Base-by-base conservation (phyloP, 2,888 invertebrate species). In the Cephus rjabovi region DNA sequence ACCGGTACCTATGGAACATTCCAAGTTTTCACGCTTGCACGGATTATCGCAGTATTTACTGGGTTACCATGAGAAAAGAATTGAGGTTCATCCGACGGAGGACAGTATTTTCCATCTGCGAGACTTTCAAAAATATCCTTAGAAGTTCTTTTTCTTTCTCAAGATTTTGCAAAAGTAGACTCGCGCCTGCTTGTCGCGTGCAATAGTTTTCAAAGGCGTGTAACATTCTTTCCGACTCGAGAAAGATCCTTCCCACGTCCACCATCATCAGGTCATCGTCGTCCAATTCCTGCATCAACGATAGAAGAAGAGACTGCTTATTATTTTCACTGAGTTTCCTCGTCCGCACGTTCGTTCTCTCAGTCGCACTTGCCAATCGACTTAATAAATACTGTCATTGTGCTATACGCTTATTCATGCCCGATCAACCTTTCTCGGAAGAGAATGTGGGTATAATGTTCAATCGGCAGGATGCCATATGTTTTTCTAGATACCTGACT, bases 151-250 rank as follows among this genome's bases (percentile, higher is more conserved):
- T 98, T 90, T 98, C 98, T 92, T 98, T 97, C 93, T 98, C 98
- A 79, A 98, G 93, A 90, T 97, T 97, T 81, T 98, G 97, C 83
- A 98, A 92, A 70, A 98, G 93, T 77, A 98, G 93, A 82, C 97
- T 97, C 68, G 98, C 98, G 75, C 96, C 95, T 76, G 97, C 98
- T 94, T 98, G 98, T 84, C 98, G 95, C 68, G 98, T 96, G 91
- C 98, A 98, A 91, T 98, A 99, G 76, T 96, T 97, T 92, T 98
- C 98, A 91, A 98, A 99, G 69, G 97, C 97, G 88, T 97, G 96
- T 85, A 99, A 93, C 98, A 98, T 98, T 77, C 96, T 96, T 79
- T 97, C 96, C 40, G 97, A 97, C 89, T 98, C 97, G 84, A 98
- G 93, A 90, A 99, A 96, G 86, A 98, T 94, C 92, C 96, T 96